A percentile compares a stretch with the other conserved stretches of the same genome.
Evolutionary conservation across 2,797 vertebrate genomes (phyloP).

Genomic region (Ceryle rudis): DNA sequence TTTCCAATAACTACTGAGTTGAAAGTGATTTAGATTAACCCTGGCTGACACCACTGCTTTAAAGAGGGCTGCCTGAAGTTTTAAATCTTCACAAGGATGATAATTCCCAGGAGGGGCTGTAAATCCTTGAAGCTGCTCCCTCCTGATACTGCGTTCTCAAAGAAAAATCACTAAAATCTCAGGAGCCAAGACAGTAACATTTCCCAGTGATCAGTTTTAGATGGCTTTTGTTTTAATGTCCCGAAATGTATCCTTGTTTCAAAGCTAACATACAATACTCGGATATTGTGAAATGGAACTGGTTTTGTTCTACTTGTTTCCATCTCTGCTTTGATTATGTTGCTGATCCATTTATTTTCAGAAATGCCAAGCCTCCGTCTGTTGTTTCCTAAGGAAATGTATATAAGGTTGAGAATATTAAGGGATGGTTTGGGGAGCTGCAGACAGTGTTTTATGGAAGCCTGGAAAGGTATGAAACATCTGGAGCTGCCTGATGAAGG

Average conservation of each 20-base stretch:
- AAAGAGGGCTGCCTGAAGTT: constrained; percentile 40
- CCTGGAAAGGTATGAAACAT: background rate
- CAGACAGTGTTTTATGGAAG: background rate
- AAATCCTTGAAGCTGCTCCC: constrained; percentile 39
- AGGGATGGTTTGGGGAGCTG: background rate
- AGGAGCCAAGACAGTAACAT: background rate
- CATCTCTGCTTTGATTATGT: background rate
- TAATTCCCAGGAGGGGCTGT: constrained; percentile 12
- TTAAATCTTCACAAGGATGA: constrained; percentile 26
- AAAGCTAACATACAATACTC: background rate
- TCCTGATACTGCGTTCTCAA: constrained; percentile 1
- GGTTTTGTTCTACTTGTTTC: background rate
- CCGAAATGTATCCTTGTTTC: background rate
- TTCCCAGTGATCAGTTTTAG: background rate
- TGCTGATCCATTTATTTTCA: background rate
- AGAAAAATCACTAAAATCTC: background rate
- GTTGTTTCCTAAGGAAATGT: background rate
- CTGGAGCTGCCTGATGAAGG: background rate
- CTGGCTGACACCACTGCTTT: background rate
- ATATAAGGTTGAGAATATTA: background rate
- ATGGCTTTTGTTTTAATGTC: background rate
- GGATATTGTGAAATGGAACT: background rate
- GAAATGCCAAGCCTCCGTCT: background rate
- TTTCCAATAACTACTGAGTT: constrained; percentile 46
- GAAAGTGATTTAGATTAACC: constrained; percentile 61